phyloP scores from a whole-genome alignment of 1,140 invertebrate genomes.

The Saccostrea glomerata region DNA sequence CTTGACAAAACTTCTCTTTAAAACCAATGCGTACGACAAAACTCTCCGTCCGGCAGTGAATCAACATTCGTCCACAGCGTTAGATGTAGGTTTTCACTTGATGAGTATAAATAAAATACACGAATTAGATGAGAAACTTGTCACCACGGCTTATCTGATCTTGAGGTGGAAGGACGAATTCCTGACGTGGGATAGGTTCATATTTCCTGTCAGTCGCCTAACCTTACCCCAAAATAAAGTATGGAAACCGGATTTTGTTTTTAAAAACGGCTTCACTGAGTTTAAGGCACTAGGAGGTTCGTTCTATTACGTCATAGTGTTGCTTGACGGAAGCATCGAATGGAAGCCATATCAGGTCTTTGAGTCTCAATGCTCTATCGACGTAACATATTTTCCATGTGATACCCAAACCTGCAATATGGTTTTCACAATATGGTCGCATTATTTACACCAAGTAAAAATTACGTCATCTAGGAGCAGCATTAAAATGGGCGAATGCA shows the following conservation, averaged over 20 bases:
- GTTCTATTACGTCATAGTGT: constrained; percentile 2
- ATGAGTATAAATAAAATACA: not conserved
- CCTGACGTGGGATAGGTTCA: not conserved
- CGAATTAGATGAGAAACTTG: not conserved
- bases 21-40: not conserved
- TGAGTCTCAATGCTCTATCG: constrained; percentile 32
- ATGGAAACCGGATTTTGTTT: constrained; percentile 44
- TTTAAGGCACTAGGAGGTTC: constrained; percentile 31
- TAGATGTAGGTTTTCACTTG: not conserved
- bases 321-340: not conserved
- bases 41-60: not conserved
- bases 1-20: no score
- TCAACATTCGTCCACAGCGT: not conserved
- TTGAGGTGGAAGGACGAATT: not conserved
- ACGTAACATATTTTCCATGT: constrained; percentile 23
- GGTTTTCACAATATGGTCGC: constrained; percentile 24
- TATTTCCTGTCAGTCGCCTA: not conserved
- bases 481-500: not conserved
- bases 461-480: not conserved
- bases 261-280: constrained; percentile 20
- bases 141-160: not conserved
- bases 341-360: constrained; percentile 44
- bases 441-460: not conserved
- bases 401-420: constrained; percentile 41
- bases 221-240: not conserved